Percentiles rank a stretch among this genome's conserved stretches.
Conservation (phyloP, 30 jellyfish, hydroid and myxozoan species). For the Aurelia sp. region DNA sequence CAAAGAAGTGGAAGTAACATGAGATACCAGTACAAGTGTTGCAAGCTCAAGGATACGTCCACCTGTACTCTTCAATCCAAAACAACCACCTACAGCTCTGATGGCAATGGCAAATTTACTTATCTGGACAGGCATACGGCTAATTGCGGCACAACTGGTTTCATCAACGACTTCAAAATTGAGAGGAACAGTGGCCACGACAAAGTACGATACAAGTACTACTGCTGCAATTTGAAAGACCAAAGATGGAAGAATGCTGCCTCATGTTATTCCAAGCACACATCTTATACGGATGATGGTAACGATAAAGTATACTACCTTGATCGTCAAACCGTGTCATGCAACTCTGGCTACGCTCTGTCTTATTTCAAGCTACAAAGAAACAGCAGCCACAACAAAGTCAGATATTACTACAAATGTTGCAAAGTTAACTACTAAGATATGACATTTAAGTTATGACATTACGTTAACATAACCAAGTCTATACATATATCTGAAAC, state of each 20-base stretch:
- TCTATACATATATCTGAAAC: no score
- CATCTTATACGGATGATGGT: slow-evolving; percentile 45
- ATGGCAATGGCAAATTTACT: slow-evolving; percentile 43
- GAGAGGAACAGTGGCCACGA: slow-evolving; percentile 34
- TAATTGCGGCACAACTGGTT: slow-evolving; percentile 41
- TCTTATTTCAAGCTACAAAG: slow-evolving; percentile 28
- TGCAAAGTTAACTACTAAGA: slow-evolving; percentile 35
- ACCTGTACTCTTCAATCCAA: neutral
- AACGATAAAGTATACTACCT: slow-evolving; percentile 51
- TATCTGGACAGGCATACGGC: slow-evolving; percentile 57
- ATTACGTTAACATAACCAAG: no score
- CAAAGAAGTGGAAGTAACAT: slow-evolving; percentile 40
- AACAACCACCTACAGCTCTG: slow-evolving; percentile 11
- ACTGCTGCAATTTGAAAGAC: slow-evolving; percentile 35
- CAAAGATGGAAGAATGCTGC: neutral
- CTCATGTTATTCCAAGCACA: slow-evolving; percentile 11
- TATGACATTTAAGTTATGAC: neutral
- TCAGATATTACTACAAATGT: slow-evolving; percentile 44
- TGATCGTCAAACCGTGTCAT: slow-evolving; percentile 55
- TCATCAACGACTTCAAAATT: slow-evolving; percentile 36
- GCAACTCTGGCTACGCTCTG: slow-evolving; percentile 45
- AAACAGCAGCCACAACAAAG: slow-evolving; percentile 35
- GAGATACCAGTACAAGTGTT: slow-evolving; percentile 49
- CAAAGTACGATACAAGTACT: slow-evolving; percentile 58
- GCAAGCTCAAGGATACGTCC: slow-evolving; percentile 8